Base-by-base conservation (phyloP, 2,113 vertebrate genomes). In the Onychostoma macrolepis region DNA sequence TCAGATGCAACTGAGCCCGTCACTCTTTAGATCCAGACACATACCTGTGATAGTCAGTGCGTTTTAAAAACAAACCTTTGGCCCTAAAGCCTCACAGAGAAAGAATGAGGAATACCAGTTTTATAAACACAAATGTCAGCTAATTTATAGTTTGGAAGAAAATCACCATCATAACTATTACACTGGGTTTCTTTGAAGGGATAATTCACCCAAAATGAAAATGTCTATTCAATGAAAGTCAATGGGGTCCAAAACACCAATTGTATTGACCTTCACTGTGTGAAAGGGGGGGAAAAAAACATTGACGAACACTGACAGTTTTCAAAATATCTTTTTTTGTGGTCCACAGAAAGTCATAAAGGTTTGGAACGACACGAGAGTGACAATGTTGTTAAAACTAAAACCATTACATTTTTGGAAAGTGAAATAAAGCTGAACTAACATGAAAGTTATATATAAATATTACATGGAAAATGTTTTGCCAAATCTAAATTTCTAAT, bases 1-100 rank as follows among this genome's bases (percentile, higher is more conserved):
- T 78, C 82, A 78, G 75, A 79, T 41, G 15, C 78, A 87, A 87
- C 86, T 91, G 84, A 21, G 56, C 26, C 67, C n/a, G 13, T 58
- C 12, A 11, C 36, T 33, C 28, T 45, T 7, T 21, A 63, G 6
- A 80, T 77, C 81, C 58, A 41, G 26, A 80, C 58, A 77, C 67
- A 85, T 45, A 63, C 48, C 33, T 61, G 56, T 33, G 43, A n/a
- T 82, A 69, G 28, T 83, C 56, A 69, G 5, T 33, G 21, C 41
- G 1, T 58, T 9, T 48, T 15, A 26, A 80, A 85, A 17, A 77
- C 58, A 75, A 45, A 15, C 30, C 11, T 38, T 53, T 58, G n/a
- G 50, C 36, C 24, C 5, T 53, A 6, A 3, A 41, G n/a, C 69
- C 41, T 76, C 41, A 28, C n/a, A 45, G 24, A 28, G 41, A 45